Evolutionary conservation across 2,888 invertebrate genomes (phyloP), one percentile per base, ranked within the genome.

Genomic region (Ellobium chinense): DNA sequence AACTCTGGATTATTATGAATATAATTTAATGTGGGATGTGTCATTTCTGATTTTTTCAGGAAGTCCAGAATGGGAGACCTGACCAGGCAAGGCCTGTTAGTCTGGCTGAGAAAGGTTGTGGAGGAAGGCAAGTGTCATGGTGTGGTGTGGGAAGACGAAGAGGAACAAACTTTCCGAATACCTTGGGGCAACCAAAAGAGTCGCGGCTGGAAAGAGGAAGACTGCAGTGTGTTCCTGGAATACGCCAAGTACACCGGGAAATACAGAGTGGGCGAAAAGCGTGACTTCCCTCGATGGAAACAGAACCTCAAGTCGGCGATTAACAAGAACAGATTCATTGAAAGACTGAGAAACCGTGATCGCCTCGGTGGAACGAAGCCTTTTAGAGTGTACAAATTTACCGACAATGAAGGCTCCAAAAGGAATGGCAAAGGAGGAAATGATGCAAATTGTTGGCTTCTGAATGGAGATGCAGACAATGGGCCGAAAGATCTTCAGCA

Each of bases 121-220:
- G 54, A 63, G 31, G 14, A 24, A n/a, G 56, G 68, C 1, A 24
- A 12, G n/a, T 76, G 76, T 37, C 36, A 56, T n/a, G 76, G 76
- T 0, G 46, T 76, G 9, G 36, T 31, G 21, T 76, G 76, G 76
- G 68, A 66, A 2, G 31, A 76, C 34, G 2, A 68, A 65, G 54
- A 29, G 36, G n/a, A 68, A 7, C 34, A 29, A 31, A 29, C 29
- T 14, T 76, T 76, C 37, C 56, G 65, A 7, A 54, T 76, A 21
- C 76, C 76, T 5, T 76, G 76, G 76, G n/a, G 34, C 21, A 63
- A 76, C 27, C 58, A 66, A 18, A 76, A 76, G 29, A 58, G 56
- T 12, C 76, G 76, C 9, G 54, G 27, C 36, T 76, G 76, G 76
- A 29, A 68, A 27, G 34, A 39, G 21, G 76, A 54, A 34, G 58